Base-by-base conservation (phyloP, 2,888 invertebrate genomes). In the Aleiodes leptofemur region DNA sequence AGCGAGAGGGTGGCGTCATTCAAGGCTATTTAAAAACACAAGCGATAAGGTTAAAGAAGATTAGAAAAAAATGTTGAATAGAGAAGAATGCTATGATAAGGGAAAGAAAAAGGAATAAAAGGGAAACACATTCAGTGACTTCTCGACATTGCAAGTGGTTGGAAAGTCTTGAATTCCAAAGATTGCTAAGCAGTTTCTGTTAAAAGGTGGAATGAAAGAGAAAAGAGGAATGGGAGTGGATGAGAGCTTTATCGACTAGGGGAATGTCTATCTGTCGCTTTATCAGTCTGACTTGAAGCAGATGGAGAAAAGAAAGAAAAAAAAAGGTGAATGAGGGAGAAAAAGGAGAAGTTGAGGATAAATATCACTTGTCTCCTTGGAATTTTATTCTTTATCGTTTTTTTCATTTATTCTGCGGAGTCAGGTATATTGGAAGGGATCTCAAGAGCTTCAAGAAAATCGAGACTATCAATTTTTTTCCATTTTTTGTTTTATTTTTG, bases 221-320 rank as follows among this genome's bases (percentile, higher is more conserved):
- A 43, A 43, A 43, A 8, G 34, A 59, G 31, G 34, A 38, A 59
- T 34, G 34, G 59, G 59, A 59, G n/a, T 29, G 59, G 59, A 59
- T 59, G 59, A 59, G 59, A 34, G 59, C 59, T 34, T 59, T 59
- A 59, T 59, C 59, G 59, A 59, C 34, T 59, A 34, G 38, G 59
- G 31, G 59, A 29, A 34, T 59, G 59, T 59, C 59, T 59, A 59
- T 59, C 59, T 59, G 34, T 59, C 59, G 59, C 14, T 59, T 13
- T 59, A 59, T 59, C 59, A 7, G 59, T 59, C 59, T 59, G 59
- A 59, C 59, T 34, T n/a, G 34, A 13, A 38, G 13, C 29, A 59
- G 29, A 59, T 59, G 59, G 43, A 43, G 23, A 23, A 23, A 23
- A 23, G 23, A 1, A 23, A 23, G 2, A 23, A 23, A 23, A 23